Base-by-base conservation (phyloP, 2,113 vertebrate species). In the Coryphaenoides rupestris region DNA sequence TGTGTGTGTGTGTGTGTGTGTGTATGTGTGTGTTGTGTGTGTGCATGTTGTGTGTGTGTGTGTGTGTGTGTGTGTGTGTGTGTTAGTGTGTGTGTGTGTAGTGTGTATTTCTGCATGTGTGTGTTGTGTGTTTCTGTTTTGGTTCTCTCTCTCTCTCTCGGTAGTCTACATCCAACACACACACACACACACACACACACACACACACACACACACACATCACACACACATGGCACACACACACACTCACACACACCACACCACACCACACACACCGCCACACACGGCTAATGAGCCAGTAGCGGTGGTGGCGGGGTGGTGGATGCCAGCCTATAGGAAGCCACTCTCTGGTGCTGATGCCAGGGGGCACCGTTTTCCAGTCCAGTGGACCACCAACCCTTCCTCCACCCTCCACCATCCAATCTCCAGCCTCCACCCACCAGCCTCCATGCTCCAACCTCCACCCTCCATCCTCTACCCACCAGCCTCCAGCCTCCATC, bases 281-380 rank as follows among this genome's bases (percentile, higher is more conserved):
- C 28, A 33, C 28, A 9, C 5, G 28, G 28, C 28, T 33, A 33
- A 33, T 33, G 28, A 5, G 5, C 26, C 26, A 7, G 26, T 28
- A 7, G 26, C 26, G 3, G 26, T 28, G 26, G 3, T 4, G 3
- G 26, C 26, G 26, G n/a, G n/a, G n/a, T n/a, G n/a, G n/a, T n/a
- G n/a, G n/a, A n/a, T n/a, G n/a, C 26, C 26, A 3, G 28, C 28
- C 28, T 33, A 9, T 33, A 49, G 5, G 47, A 12, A 49, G 47
- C 47, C 47, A 15, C 14, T n/a, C 47, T 15, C 47, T n/a, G 47
- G 14, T 5, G 47, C 17, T 49, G 14, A 33, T 49, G 47, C 47
- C 47, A 49, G 47, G 62, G 78, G 83, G 66, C 80, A 78, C 58
- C 60, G 67, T 86, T 87, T 89, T 89, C 86, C 87, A 86, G 79